Evolutionary conservation across 2,113 vertebrate genomes (phyloP), one percentile per base, ranked within the genome.

Genomic region (Cynopterus brachyotis): DNA sequence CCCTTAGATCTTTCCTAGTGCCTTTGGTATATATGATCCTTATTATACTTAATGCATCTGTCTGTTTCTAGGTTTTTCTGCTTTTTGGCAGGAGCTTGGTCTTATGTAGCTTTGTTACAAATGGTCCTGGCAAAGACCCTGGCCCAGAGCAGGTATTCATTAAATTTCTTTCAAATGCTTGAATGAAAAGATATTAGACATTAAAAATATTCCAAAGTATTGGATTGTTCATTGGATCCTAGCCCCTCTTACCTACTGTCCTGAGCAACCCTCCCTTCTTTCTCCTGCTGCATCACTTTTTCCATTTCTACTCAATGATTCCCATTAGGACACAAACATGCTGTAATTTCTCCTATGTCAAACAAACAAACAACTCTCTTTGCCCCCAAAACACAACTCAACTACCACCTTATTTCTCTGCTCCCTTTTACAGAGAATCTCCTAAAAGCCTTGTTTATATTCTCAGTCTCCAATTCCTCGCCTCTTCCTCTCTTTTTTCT

Each of bases 31-130:
- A 66, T 47, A 57, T 19, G 45, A 94, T 92, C n/a, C 5, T 69
- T 81, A 75, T 42, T 85, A 70, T 22, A 80, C 6, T 73, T 66
- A 26, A 10, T 83, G 9, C 35, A 89, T 22, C 16, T 82, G 28
- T 84, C n/a, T 72, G 64, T 90, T 60, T 75, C 73, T 45, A 92
- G 32, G 13, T 57, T 94, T 89, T 64, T 67, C 57, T 91, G 50
- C 6, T 85, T 94, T n/a, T 92, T 37, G 37, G 30, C 28, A 94
- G 35, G 37, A 94, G 89, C 2, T 37, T 53, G 55, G 35, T 45
- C 57, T 85, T 91, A 89, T 11, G n/a, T 93, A 85, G 89, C 59
- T 94, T 86, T 94, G 50, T 64, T 85, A 75, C 88, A n/a, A 69
- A 64, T 84, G 10, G 69, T 66, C 9, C 37, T 81, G n/a, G 60